Evolutionary conservation across 2,888 invertebrate genomes (phyloP), one percentile per base, ranked within the genome.

Genomic region (Gortyna flavago): DNA sequence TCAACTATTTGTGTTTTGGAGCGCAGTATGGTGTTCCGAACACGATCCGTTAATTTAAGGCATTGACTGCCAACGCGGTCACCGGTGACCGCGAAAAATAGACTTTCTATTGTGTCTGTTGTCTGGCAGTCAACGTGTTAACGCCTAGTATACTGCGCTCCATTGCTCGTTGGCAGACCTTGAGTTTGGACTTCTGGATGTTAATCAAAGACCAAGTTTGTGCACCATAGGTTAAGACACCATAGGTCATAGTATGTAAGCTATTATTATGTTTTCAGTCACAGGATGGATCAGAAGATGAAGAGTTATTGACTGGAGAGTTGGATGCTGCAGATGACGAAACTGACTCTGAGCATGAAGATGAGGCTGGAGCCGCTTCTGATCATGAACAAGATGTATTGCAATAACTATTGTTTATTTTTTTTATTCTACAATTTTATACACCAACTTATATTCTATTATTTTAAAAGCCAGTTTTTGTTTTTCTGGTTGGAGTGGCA

Each of bases 321-420:
- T 78, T 96, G 72, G 92, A 94, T 48, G 89, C 84, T 2, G 93
- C 88, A 0, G 92, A 89, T 4, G 96, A 96, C 71, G 92, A 90
- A 4, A 93, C 95, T 1, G 96, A 96, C 87, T 95, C 96, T 0
- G 96, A 96, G 75, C 91, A 90, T n/a, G 96, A 95, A 73, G 97
- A 96, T 51, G 95, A 94, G 61, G 96, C 96, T 81, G 89, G 90
- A n/a, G 94, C 93, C 21, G 90, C 90, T 25, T 95, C 96, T 9
- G 95, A 97, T 72, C 92, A 93, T 38, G 95, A 96, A 89, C 92
- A 91, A 86, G 97, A 97, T 89, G 97, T 97, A 85, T 75, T 44
- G 32, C 54, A 35, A 64, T 32, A 1, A 11, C n/a, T 54, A 3
- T 35, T 68, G 9, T 51, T 67, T 68, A 8, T n/a, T 8, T 3